Conservation (phyloP, 2,888 invertebrate genomes). For the Pristionchus exspectatus region DNA sequence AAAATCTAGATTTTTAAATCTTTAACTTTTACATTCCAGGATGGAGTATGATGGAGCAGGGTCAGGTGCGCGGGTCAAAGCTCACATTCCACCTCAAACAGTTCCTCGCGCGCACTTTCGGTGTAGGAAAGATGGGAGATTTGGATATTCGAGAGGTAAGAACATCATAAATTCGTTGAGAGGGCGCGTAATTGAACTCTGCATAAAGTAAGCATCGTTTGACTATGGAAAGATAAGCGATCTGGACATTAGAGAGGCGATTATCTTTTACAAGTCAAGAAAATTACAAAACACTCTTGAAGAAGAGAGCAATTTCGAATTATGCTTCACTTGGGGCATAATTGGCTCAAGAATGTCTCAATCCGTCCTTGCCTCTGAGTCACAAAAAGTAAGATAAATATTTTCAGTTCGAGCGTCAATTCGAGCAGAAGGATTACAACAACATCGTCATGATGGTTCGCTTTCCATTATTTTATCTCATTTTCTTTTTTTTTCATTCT, state of each 20-base stretch:
- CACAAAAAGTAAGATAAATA: too few species aligned
- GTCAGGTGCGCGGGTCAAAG: constrained; percentile 74
- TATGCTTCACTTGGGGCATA: too few species aligned
- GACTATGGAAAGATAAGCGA: constrained; percentile 74
- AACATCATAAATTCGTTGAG: too few species aligned
- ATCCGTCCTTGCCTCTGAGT: too few species aligned
- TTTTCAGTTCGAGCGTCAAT: constrained; percentile 75
- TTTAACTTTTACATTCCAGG: too few species aligned
- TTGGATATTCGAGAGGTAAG: constrained; percentile 75
- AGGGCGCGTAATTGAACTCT: too few species aligned
- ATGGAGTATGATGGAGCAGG: constrained; percentile 78
- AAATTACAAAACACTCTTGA: too few species aligned
- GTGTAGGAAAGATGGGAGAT: constrained; percentile 73
- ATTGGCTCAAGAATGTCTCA: too few species aligned
- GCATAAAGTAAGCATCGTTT: constrained; percentile 68
- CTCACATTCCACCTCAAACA: constrained; percentile 78
- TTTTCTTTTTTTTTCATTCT: background rate
- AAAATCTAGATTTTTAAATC: too few species aligned
- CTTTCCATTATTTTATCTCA: background rate
- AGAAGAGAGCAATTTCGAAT: too few species aligned
- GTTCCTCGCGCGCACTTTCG: constrained; percentile 75
- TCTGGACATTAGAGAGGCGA: constrained; percentile 76
- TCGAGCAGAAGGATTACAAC: constrained; percentile 75
- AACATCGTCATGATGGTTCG: constrained; percentile 72
- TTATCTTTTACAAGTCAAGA: too few species aligned